Evolutionary conservation across 1,140 invertebrate genomes (phyloP).

Genomic region (Trigoniulus corallinus): DNA sequence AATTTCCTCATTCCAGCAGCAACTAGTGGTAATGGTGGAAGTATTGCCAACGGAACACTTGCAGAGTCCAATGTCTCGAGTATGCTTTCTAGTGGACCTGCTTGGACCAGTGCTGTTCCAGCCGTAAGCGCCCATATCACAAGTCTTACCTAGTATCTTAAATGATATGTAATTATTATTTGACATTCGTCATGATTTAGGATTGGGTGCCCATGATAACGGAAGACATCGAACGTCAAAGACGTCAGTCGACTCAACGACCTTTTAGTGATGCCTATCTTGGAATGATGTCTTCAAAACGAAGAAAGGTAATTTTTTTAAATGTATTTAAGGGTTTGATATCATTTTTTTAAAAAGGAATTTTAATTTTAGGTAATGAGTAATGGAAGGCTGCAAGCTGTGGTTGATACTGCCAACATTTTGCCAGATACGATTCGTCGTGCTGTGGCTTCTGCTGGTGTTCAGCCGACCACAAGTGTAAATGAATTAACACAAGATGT

Average conservation of each 20-base stretch:
- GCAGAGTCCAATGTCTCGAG: not conserved
- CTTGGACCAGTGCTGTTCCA: constrained; percentile 37
- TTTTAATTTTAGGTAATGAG: not conserved
- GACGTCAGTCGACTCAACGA: constrained; percentile 32
- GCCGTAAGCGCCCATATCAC: constrained; percentile 23
- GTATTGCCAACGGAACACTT: not conserved
- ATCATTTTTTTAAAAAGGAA: constrained; percentile 9
- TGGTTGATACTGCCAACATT: constrained; percentile 7
- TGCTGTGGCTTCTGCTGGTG: constrained; percentile 31
- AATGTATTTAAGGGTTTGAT: constrained; percentile 14
- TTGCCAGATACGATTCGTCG: constrained; percentile 28
- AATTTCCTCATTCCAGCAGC: not conserved
- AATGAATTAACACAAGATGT: constrained; percentile 29
- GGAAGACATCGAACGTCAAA: constrained; percentile 46
- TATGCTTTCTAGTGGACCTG: too few relatives aligned
- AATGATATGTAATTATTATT: constrained; percentile 20
- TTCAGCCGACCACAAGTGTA: constrained; percentile 28
- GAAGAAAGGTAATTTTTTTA: constrained; percentile 46
- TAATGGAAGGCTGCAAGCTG: not conserved
- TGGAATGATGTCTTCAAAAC: constrained; percentile 57
- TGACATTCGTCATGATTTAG: constrained; percentile 31
- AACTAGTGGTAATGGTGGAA: constrained; percentile 11
- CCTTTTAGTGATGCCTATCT: constrained; percentile 69
- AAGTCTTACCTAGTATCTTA: not conserved
- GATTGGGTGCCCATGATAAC: constrained; percentile 70